Evolutionary conservation across 2,113 vertebrate genomes (phyloP).

Genomic region (Cephalophus harveyi): DNA sequence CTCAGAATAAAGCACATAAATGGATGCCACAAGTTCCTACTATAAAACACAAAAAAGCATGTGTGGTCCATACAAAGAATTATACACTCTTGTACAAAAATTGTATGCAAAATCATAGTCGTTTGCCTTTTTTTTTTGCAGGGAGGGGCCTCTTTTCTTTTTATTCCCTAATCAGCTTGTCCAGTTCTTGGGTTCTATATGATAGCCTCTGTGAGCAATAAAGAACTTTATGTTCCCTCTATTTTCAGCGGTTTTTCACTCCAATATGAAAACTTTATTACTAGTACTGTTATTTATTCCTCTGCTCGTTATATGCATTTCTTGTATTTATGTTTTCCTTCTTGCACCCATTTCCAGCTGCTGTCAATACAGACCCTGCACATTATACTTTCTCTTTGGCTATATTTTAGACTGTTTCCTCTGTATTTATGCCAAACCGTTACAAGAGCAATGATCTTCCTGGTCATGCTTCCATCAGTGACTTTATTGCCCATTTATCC

Average conservation of each 20-base stretch:
- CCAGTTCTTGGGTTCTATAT: background rate
- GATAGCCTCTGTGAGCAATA: background rate
- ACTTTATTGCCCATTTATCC: background rate
- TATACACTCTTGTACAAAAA: background rate
- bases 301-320: background rate
- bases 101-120: background rate
- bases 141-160: background rate
- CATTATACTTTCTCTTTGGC: background rate
- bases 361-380: background rate
- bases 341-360: background rate
- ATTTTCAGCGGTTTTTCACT: background rate
- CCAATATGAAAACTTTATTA: background rate
- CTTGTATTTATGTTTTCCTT: background rate
- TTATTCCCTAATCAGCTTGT: background rate
- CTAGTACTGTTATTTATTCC: background rate
- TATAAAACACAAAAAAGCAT: background rate
- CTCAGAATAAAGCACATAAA: background rate
- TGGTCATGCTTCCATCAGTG: background rate
- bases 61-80: background rate
- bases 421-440: background rate
- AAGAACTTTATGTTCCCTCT: background rate
- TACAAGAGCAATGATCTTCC: background rate
- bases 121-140: background rate
- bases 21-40: background rate
- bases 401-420: background rate